Conservation (phyloP, 2,113 vertebrate genomes). For the Nyctibius bracteatus region DNA sequence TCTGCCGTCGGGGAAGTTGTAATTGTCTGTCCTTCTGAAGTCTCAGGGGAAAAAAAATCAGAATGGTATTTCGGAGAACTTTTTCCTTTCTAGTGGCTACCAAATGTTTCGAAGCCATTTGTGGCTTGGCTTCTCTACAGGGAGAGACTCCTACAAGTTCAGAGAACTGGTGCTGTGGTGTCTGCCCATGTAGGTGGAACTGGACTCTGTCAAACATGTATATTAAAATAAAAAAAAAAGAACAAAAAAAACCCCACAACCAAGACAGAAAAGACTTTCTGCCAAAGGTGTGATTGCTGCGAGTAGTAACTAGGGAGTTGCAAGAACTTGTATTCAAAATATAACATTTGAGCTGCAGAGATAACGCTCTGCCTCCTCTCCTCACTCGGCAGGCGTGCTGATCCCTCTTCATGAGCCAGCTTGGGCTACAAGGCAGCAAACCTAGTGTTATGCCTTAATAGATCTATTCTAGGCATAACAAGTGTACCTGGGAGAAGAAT, state of each 20-base stretch:
- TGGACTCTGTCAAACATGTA: background rate
- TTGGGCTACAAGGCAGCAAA: background rate
- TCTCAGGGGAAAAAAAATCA: too few relatives aligned
- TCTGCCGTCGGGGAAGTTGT: background rate
- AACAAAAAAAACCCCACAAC: background rate
- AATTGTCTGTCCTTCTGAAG: background rate
- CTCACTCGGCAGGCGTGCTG: accelerated
- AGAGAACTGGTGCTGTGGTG: background rate
- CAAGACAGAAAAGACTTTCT: background rate
- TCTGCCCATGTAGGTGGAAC: background rate
- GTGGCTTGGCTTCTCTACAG: background rate
- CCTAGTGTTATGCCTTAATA: background rate
- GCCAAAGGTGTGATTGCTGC: background rate
- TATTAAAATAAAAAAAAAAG: background rate
- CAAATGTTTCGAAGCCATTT: background rate
- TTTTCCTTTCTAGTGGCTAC: background rate
- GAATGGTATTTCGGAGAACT: background rate
- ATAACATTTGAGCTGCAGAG: background rate
- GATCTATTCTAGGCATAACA: accelerated
- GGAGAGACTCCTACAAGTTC: background rate
- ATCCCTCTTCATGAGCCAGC: background rate
- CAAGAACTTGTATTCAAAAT: background rate
- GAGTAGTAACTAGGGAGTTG: background rate
- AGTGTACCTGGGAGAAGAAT: background rate
- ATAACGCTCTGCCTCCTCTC: background rate